A percentile compares a stretch with the other conserved stretches of the same genome.
Evolutionary conservation across 2,888 invertebrate species (phyloP).

Genomic region (Napeogenes sylphis): DNA sequence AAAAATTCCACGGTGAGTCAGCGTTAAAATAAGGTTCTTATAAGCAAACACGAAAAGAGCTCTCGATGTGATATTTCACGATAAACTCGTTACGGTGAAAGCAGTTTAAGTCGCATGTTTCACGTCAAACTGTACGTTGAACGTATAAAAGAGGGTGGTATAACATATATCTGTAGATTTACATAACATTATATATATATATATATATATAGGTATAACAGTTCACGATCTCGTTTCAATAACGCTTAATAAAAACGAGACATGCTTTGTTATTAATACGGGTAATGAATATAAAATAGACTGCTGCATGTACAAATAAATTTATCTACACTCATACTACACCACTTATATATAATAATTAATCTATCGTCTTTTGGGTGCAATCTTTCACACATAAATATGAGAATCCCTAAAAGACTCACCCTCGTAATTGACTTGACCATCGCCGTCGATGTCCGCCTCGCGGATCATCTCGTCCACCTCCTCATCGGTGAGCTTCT

Average conservation of each 20-base stretch:
- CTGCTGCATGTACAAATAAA: no score
- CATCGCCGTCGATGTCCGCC: slow-evolving; percentile 99
- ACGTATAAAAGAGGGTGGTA: neutral
- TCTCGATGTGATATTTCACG: no score
- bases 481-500: slow-evolving; percentile 99
- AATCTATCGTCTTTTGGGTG: no score
- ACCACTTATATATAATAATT: no score
- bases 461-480: slow-evolving; percentile 99
- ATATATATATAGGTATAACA: neutral
- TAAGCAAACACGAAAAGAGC: slow-evolving; percentile 26
- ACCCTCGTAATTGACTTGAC: slow-evolving; percentile 99
- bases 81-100: no score
- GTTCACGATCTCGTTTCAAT: no score
- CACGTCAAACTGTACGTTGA: no score
- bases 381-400: neutral
- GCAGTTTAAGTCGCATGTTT: no score
- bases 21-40: slow-evolving; percentile 29
- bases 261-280: no score
- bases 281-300: no score
- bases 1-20: slow-evolving; percentile 32
- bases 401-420: slow-evolving; percentile 38
- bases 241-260: no score
- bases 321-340: no score
- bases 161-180: neutral
- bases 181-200: neutral